Conservation (phyloP, 2,797 vertebrate species). For the Thamnophis elegans region DNA sequence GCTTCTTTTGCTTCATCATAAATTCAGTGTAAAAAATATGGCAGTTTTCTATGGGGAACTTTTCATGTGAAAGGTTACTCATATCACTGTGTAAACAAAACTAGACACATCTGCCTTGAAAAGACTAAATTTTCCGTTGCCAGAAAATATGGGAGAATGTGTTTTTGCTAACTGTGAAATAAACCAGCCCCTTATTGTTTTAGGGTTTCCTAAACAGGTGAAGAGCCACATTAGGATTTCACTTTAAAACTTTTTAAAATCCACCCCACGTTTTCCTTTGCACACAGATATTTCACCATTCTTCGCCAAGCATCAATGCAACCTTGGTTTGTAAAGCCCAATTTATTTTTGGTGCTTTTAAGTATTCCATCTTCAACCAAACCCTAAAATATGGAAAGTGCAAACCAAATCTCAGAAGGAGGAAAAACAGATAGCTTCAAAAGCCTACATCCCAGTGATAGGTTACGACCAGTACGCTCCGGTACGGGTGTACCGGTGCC, state of each 20-base stretch:
- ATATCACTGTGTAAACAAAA: conserved; percentile 9
- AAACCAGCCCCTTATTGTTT: background rate
- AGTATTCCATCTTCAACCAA: conserved; percentile 56
- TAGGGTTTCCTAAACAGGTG: background rate
- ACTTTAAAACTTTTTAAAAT: background rate
- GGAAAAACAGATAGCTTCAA: conserved; percentile 57
- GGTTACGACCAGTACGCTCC: too few species aligned
- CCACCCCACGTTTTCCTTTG: background rate
- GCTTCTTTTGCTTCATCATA: background rate
- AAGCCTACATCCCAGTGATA: conserved; percentile 37
- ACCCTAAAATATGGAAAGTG: conserved; percentile 56
- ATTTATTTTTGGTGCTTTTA: conserved; percentile 42
- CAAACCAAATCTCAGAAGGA: conserved; percentile 53
- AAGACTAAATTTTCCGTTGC: conserved; percentile 3
- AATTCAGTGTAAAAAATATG: background rate
- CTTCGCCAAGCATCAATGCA: background rate
- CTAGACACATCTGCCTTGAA: background rate
- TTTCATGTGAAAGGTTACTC: background rate
- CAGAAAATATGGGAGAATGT: background rate
- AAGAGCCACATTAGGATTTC: background rate
- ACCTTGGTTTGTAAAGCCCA: conserved; percentile 29
- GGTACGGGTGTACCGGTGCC: too few species aligned
- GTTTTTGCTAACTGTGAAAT: background rate
- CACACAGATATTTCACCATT: conserved; percentile 1
- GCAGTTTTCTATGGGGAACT: background rate